A percentile compares a stretch with the other conserved stretches of the same genome.
Evolutionary conservation across 2,113 vertebrate genomes (phyloP).

Genomic region (Promerops cafer): DNA sequence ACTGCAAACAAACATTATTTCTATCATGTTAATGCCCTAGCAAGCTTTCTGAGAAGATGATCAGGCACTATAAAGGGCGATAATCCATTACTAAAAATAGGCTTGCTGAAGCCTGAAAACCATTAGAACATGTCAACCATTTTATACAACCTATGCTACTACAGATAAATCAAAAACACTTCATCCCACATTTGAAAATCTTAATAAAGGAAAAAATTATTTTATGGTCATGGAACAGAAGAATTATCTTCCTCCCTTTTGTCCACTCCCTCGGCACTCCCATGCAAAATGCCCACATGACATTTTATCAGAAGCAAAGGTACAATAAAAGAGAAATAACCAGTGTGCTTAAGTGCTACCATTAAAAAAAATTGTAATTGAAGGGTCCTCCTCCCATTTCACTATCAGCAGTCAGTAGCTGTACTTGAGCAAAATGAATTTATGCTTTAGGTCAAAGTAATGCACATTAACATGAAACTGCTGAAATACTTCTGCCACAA

Average conservation of each 20-base stretch:
- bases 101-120: conserved; percentile 16
- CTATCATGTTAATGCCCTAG: conserved; percentile 1
- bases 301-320: not conserved
- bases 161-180: not conserved
- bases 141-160: not conserved
- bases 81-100: conserved; percentile 59
- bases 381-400: not conserved
- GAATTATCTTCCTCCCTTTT: not conserved
- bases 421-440: not conserved
- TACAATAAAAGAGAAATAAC: not conserved
- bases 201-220: not conserved
- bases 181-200: not conserved
- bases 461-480: not conserved
- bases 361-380: not conserved
- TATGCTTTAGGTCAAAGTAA: not conserved
- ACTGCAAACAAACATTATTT: not conserved
- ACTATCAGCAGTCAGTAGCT: not conserved
- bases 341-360: not conserved
- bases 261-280: not conserved
- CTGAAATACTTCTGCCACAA: not conserved
- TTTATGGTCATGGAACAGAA: not conserved
- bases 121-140: not conserved
- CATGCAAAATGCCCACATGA: not conserved
- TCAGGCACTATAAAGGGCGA: conserved; percentile 44
- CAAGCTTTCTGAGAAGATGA: conserved; percentile 49